Base-by-base conservation (phyloP, 2,888 invertebrate species). In the Acanthacorydalis orientalis region DNA sequence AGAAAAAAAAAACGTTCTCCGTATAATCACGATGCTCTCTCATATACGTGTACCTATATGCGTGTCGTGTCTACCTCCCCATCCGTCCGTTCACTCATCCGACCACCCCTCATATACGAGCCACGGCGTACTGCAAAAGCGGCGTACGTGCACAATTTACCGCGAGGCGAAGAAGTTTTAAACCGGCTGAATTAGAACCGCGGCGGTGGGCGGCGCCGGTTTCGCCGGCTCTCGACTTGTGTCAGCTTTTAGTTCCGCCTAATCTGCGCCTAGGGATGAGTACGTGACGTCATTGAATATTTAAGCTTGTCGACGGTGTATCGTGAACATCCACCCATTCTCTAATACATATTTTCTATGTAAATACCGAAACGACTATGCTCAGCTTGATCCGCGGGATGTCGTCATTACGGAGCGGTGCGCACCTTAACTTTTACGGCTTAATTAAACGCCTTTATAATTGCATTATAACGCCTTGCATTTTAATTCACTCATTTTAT, bases 231-330 rank as follows among this genome's bases (percentile, higher is more conserved):
- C 23, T 23, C 23, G 23, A 23, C 23, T 23, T 23, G 23, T 23
- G 23, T 23, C 23, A 23, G 23, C 23, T 23, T 23, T 23, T 23
- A 23, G 23, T 12, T 12, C 12, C 37, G 37, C 37, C 59, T 61
- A 62, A 63, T 63, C 59, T 61, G 57, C 62, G 61, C 60, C 57
- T 58, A 52, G 60, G 58, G 60, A 56, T 53, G 57, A 56, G 60
- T 58, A 61, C 60, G 60, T 59, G 58, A 59, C 58, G 59, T 56
- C 60, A 61, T 60, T 63, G 62, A 63, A 63, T 62, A 63, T 63
- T 62, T 62, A 62, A 63, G 62, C 60, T 58, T 60, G 53, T 53
- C 50, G 46, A 39, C 23, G 33, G 48, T 48, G 50, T 44, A 38
- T 44, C 15, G 43, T 46, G 40, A 16, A 33, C 31, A 12, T 14